Evolutionary conservation across 2,888 invertebrate genomes (phyloP), one percentile per base, ranked within the genome.

Genomic region (Xestia c-nigrum): DNA sequence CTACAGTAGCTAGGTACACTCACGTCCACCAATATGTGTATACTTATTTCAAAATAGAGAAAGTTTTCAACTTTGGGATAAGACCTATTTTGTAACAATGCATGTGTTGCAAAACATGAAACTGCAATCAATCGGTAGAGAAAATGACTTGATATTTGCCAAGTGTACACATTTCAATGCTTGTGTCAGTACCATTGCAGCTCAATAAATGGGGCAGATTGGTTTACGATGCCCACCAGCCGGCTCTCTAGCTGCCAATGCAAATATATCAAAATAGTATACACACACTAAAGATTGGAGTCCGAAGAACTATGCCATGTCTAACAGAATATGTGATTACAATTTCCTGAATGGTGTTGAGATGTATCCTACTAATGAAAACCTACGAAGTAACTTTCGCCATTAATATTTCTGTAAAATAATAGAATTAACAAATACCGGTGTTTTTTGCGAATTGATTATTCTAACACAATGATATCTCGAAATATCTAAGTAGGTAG

Each of bases 161-260:
- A 31, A 59, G 3, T 40, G 38, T 21, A 5, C 21, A 12, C 63
- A 61, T 61, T 21, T 21, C 5, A 6, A 21, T 40, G 63, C 63
- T 5, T 40, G 21, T 21, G 61, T 21, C 21, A 63, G 38, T 63
- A 63, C 57, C 52, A 46, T 16, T 66, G 64, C 64, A 71, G 52
- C 61, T 61, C 5, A 71, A 59, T 85, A 85, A 85, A 85, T 80
- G 59, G 64, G n/a, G 24, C 74, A 57, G 52, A 71, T 74, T 64
- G 52, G 70, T 74, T 79, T 57, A 57, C 72, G 68, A 80, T 71
- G 38, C n/a, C 24, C 55, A 52, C 21, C 67, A 64, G 71, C 38
- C 65, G 59, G 12, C 21, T 2, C 31, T 59, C 43, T 43, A 16
- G 64, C 57, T 73, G 72, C 73, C 80, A 72, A 73, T 73, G 50